Evolutionary conservation across 2,113 vertebrate genomes (phyloP).

Genomic region (Catharus fuscescens): DNA sequence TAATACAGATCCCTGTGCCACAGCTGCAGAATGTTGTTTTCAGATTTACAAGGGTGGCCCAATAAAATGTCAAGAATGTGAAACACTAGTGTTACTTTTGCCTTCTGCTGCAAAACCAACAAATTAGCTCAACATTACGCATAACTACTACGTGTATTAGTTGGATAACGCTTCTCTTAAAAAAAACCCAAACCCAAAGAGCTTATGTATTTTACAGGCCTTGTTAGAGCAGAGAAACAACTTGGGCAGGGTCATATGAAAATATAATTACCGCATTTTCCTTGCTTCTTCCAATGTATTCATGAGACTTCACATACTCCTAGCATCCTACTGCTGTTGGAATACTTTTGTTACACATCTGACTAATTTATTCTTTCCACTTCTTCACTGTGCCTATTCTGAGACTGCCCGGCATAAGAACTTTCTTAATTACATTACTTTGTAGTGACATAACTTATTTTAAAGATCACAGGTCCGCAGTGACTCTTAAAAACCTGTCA

Average conservation of each 20-base stretch:
- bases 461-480: not conserved
- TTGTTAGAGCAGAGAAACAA: not conserved
- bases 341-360: not conserved
- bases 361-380: not conserved
- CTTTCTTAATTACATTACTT: not conserved
- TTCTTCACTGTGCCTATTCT: not conserved
- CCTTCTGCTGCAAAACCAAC: not conserved
- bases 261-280: not conserved
- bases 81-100: not conserved
- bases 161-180: not conserved
- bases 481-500: not conserved
- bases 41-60: not conserved
- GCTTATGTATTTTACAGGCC: not conserved
- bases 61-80: not conserved
- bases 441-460: not conserved
- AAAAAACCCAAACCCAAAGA: not conserved
- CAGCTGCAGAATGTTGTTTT: accelerated
- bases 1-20: accelerated
- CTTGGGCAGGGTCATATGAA: not conserved
- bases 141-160: accelerated
- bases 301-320: not conserved
- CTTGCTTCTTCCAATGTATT: not conserved
- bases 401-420: accelerated
- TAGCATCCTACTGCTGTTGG: not conserved
- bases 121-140: not conserved